These are phyloP conservation scores for Pelodiscus sinensis DNA, from an alignment of 2,113 vertebrate species.

Conservation along the genomic window DNA sequence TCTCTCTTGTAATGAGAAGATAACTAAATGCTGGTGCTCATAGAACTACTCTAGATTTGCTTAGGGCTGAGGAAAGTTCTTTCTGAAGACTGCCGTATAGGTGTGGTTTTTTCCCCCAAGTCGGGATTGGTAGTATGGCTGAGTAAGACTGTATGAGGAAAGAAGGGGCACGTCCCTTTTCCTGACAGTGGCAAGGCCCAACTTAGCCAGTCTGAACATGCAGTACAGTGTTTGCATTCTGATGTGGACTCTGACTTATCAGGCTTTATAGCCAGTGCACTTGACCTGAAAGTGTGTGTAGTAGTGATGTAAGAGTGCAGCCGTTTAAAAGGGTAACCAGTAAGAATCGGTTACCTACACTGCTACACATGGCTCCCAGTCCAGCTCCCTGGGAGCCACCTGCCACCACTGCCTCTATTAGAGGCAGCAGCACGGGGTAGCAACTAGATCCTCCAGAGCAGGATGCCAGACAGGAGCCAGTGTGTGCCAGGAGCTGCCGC, in stretches of 20 bases:
- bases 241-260: background rate
- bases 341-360: no score
- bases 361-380: no score
- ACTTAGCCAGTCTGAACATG: fast-evolving
- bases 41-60: background rate
- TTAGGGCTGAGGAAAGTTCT: slow-evolving; percentile 25
- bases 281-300: fast-evolving
- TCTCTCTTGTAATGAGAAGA: background rate
- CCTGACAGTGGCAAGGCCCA: fast-evolving
- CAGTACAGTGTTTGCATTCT: background rate
- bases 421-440: no score
- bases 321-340: no score
- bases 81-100: background rate
- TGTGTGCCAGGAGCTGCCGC: no score
- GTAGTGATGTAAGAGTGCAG: no score
- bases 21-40: background rate
- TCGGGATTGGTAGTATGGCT: background rate
- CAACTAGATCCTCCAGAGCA: no score
- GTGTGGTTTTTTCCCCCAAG: slow-evolving; percentile 2
- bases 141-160: background rate
- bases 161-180: background rate
- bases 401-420: no score
- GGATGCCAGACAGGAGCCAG: no score
- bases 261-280: background rate
- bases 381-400: no score